A percentile compares a stretch with the other conserved stretches of the same genome.
These are phyloP conservation scores for Drosophila testacea DNA, from an alignment of 2,888 invertebrate genomes.

Conservation along the genomic window DNA sequence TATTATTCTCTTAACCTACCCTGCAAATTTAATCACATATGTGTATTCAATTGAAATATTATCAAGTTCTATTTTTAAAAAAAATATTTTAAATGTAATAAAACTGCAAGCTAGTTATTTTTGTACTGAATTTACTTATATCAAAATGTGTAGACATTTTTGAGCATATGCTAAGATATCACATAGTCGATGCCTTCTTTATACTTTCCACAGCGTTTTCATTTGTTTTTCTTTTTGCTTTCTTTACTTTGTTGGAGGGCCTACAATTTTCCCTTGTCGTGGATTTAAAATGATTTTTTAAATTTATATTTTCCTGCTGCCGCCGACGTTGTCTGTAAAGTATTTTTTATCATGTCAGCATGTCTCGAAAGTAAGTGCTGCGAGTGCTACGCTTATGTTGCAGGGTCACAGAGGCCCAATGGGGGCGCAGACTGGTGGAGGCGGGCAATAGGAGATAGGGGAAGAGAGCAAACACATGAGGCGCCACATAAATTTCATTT, in stretches of 20 bases:
- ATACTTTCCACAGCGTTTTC: neutral
- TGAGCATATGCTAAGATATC: neutral
- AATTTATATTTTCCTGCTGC: constrained; percentile 11
- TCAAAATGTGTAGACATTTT: neutral
- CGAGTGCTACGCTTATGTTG: neutral
- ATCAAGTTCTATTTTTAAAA: no score
- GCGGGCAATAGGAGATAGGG: neutral
- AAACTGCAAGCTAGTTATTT: no score
- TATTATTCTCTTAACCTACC: no score
- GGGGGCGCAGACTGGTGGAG: no score
- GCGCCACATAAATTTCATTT: constrained; percentile 64
- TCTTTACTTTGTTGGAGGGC: neutral
- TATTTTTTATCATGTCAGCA: constrained; percentile 30
- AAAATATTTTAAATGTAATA: no score
- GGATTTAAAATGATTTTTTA: constrained; percentile 25
- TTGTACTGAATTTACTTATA: no score
- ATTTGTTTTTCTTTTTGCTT: constrained; percentile 7
- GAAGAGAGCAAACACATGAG: constrained; percentile 8
- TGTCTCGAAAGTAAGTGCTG: constrained; percentile 18
- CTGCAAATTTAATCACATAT: no score
- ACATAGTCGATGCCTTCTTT: neutral
- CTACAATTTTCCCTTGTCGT: constrained; percentile 6
- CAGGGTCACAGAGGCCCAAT: neutral
- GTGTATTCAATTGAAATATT: no score
- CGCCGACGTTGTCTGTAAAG: constrained; percentile 5